These are phyloP conservation scores for Fulmarus glacialis DNA, from an alignment of 2,113 vertebrate genomes.

Conservation along the genomic window DNA sequence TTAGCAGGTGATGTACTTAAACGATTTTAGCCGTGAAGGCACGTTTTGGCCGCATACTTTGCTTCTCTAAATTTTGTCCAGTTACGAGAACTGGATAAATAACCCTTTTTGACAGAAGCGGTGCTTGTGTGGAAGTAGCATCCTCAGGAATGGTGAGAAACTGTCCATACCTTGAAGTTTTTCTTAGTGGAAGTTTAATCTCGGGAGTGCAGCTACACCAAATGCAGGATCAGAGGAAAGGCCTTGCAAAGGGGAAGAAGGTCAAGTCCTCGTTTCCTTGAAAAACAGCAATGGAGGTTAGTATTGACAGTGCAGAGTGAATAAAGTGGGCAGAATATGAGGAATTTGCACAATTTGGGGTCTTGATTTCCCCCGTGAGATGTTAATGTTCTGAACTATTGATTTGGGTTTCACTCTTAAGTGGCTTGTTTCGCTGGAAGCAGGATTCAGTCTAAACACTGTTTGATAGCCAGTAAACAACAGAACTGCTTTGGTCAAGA, in stretches of 20 bases:
- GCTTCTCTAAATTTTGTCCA: accelerated
- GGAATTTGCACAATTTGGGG: accelerated
- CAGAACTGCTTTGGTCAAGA: not conserved
- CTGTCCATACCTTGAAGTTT: accelerated
- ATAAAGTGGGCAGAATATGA: not conserved
- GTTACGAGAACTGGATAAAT: accelerated
- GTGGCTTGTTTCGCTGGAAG: not conserved
- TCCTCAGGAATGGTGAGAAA: not conserved
- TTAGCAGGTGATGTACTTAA: accelerated
- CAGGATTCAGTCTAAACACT: not conserved
- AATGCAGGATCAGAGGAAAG: not conserved
- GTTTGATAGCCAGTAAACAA: not conserved
- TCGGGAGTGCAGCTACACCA: accelerated
- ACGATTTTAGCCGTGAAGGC: accelerated
- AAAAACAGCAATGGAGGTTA: not conserved
- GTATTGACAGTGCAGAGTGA: too few relatives aligned
- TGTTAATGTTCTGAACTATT: not conserved
- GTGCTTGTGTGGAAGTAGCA: not conserved
- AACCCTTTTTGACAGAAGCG: too few relatives aligned
- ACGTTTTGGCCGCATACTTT: accelerated
- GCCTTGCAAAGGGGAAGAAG: not conserved
- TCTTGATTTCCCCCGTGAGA: not conserved
- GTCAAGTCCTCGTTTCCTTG: not conserved
- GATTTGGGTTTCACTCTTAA: too few relatives aligned
- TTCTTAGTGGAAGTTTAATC: accelerated